Base-by-base conservation (phyloP, 2,113 vertebrate genomes). In the Ammodytes dubius region DNA sequence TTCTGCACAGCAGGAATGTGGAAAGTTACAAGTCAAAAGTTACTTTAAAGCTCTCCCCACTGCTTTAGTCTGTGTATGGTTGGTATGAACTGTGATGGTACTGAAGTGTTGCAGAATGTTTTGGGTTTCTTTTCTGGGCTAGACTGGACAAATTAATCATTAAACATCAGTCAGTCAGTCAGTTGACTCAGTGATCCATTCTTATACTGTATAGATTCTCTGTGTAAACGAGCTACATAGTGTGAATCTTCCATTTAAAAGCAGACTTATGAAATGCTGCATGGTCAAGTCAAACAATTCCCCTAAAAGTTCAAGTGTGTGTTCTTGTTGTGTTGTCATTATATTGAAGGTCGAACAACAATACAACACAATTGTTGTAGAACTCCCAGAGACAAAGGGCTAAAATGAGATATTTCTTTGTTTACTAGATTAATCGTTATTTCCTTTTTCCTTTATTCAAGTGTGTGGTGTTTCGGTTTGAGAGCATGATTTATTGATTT, bases 1-100 rank as follows among this genome's bases (percentile, higher is more conserved):
- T n/a, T 4, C 45, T 14, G 42, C 70, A 73, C 49, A 43, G 75
- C 57, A 6, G 75, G 57, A 66, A 37, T 15, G 37, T 70, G 52
- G 63, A 64, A 78, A 45, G 37, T 70, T 17, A 35, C 1, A 49
- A 70, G 43, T 37, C 12, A 65, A 12, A 1, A 15, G n/a, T 52
- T 49, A 35, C 27, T 66, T 4, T 56, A 19, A 67, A 64, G 53
- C 67, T 78, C 57, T 64, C 60, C 46, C 12, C 13, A 43, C 9
- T 6, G 4, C 5, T 59, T 52, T 56, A 43, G 54, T 27, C 53
- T 43, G 35, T 4, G 40, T 45, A 40, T 19, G 11, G 1, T 27
- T 27, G 15, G 14, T 4, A 9, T 12, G 61, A 52, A 73, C 7
- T 5, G 9, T 4, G 69, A 2, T 17, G 69, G 19, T 4, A 2